phyloP scores from a whole-genome alignment of 2,113 vertebrate genomes.

The Ardeotis arabs region DNA sequence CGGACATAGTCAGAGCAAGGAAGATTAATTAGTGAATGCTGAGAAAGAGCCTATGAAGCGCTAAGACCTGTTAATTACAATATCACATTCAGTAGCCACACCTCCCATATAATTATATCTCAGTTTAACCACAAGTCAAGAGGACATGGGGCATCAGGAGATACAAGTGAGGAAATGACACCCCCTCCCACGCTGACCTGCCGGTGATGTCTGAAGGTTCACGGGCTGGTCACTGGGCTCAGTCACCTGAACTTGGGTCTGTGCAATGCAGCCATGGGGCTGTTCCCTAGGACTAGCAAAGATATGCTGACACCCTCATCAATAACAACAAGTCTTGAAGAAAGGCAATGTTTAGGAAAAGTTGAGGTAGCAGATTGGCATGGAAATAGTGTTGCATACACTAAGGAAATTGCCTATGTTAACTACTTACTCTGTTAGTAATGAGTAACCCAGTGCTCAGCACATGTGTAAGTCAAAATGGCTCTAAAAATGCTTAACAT shows the following conservation, averaged over 20 bases:
- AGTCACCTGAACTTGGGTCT: background rate
- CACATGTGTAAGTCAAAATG: background rate
- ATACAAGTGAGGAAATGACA: background rate
- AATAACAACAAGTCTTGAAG: background rate
- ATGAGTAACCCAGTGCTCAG: background rate
- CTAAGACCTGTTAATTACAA: background rate
- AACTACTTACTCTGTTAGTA: background rate
- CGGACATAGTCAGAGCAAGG: background rate
- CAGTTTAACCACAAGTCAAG: background rate
- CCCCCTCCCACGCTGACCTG: accelerated
- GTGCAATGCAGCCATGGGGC: background rate
- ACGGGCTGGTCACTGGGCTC: background rate
- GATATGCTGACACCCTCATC: background rate
- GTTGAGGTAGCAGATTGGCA: background rate
- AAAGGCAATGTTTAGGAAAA: background rate
- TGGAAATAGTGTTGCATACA: background rate
- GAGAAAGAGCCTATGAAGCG: background rate
- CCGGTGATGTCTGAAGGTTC: accelerated
- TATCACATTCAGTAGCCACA: background rate
- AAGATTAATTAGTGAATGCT: background rate
- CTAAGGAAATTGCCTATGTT: accelerated
- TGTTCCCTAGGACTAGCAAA: background rate
- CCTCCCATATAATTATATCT: constrained; percentile 22
- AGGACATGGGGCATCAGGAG: background rate
- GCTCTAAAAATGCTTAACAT: background rate